Conservation (phyloP, 2,888 invertebrate genomes). For the Drosophila falleni region DNA sequence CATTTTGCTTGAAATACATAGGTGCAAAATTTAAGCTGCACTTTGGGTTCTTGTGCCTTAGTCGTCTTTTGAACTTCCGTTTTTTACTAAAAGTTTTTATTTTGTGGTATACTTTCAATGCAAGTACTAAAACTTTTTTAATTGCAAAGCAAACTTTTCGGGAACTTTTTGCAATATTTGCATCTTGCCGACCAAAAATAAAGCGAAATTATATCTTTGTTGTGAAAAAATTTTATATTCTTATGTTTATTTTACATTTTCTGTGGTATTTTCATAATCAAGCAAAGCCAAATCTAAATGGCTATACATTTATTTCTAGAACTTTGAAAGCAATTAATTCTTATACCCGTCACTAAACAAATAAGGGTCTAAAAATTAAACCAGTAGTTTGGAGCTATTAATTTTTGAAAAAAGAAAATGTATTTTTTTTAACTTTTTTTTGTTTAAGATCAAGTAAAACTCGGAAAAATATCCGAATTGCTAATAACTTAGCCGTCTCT, state of each 20-base stretch:
- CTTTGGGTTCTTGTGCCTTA: not conserved
- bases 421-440: too few species aligned
- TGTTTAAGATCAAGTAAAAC: too few species aligned
- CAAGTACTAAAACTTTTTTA: slow-evolving; percentile 37
- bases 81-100: slow-evolving; percentile 15
- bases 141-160: slow-evolving; percentile 38
- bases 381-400: too few species aligned
- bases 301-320: too few species aligned
- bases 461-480: too few species aligned
- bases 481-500: too few species aligned
- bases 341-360: too few species aligned
- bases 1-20: not conserved
- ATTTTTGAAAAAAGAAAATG: too few species aligned
- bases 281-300: too few species aligned
- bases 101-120: slow-evolving; percentile 10
- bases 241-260: not conserved
- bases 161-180: slow-evolving; percentile 15
- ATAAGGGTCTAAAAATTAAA: too few species aligned
- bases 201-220: not conserved
- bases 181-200: slow-evolving; percentile 5
- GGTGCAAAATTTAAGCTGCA: slow-evolving; percentile 6
- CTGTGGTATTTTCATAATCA: too few species aligned
- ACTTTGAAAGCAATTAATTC: too few species aligned
- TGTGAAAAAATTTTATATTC: not conserved
- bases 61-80: not conserved